Evolutionary conservation across 2,113 vertebrate genomes (phyloP).

Genomic region (Chaetops frenatus): DNA sequence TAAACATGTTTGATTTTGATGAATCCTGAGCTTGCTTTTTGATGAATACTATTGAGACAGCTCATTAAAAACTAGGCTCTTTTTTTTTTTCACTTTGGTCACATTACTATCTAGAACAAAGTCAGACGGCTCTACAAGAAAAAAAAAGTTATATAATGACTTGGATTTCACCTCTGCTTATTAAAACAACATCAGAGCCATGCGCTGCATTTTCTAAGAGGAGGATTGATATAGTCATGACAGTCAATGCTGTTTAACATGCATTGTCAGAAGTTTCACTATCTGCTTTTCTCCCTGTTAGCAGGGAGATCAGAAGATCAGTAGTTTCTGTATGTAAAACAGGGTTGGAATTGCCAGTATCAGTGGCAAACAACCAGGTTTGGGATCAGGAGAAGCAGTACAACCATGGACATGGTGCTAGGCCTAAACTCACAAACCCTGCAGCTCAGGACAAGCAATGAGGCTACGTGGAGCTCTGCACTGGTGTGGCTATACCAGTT

Average conservation of each 20-base stretch:
- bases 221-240: neutral
- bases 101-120: conserved; percentile 49
- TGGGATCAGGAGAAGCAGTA: neutral
- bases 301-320: neutral
- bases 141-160: conserved; percentile 2
- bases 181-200: conserved; percentile 20
- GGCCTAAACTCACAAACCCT: neutral
- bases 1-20: conserved; percentile 48
- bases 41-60: conserved; percentile 51
- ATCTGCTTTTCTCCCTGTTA: neutral
- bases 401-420: neutral
- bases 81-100: neutral
- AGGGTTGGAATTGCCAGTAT: neutral
- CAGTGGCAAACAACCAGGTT: neutral
- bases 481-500: accelerated
- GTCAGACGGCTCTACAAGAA: neutral
- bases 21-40: conserved; percentile 19
- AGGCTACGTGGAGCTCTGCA: neutral
- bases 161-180: conserved; percentile 24
- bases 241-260: neutral
- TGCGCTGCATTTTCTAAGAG: neutral
- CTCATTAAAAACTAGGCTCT: conserved; percentile 23
- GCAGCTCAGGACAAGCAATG: neutral
- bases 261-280: neutral
- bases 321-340: neutral